Base-by-base conservation (phyloP, 2,797 vertebrate genomes). In the Syngnathus rostellatus region DNA sequence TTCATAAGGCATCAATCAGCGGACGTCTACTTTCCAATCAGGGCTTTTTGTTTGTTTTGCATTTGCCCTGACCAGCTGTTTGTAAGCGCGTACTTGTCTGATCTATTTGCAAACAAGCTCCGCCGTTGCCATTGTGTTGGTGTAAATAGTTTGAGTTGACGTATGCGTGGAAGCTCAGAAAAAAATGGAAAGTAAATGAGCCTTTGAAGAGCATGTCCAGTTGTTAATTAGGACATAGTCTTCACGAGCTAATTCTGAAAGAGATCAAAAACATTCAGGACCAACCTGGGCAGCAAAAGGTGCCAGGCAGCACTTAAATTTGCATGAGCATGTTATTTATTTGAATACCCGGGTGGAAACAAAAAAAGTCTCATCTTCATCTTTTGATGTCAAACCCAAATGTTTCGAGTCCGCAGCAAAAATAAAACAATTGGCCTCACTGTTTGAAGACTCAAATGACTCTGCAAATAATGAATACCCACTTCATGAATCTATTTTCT, bases 401-500 rank as follows among this genome's bases (percentile, higher is more conserved):
- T 25, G 23, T 25, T 21, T 31, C 3, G 31, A 31, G 31, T 31
- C 31, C 31, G 31, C 31, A 31, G 3, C 31, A 31, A 54, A 25
- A 54, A 25, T 5, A 54, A 25, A 25, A 54, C 21, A 54, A 54
- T 11, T 25, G 53, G 21, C 53, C 31, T 17, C 14, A 16, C 5
- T 31, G 12, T 57, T 31, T 31, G 12, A 31, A 57, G 14, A 31
- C 14, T 37, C 54, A 57, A 37, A 57, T 38, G 55, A 57, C 25
- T 37, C 25, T 16, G 25, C 54, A 46, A 57, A 57, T 38, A 57
- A 57, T 37, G 14, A 38, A 37, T 57, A 37, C 54, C 54, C 14
- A 14, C 59, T 61, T 41, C 38, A 61, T 61, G 59, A 21, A 23
- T 61, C 59, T 21, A 43, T 61, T 61, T 61, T 40, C 40, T 61